Conservation (phyloP, 2,797 vertebrate species). For the Propithecus deckenii region DNA sequence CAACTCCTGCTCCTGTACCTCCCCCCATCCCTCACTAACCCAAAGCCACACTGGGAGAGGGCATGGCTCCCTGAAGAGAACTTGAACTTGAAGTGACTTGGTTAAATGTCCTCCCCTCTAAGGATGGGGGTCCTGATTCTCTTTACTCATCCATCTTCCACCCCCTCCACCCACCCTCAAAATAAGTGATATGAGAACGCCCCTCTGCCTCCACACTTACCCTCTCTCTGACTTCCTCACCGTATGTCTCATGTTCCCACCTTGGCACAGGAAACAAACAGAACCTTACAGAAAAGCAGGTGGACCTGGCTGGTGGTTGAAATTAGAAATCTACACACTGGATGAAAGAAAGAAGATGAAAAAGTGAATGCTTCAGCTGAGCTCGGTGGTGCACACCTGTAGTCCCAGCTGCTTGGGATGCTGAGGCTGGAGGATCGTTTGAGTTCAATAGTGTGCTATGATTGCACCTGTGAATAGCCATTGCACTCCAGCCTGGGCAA, state of each 20-base stretch:
- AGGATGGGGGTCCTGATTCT: background rate
- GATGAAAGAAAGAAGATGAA: background rate
- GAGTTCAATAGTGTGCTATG: background rate
- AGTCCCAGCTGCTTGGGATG: background rate
- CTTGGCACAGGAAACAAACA: background rate
- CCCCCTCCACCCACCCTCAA: background rate
- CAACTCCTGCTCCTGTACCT: background rate
- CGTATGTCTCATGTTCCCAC: fast-evolving
- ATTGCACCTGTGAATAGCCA: background rate
- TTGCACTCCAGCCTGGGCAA: background rate
- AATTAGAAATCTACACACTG: background rate
- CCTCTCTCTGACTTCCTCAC: background rate
- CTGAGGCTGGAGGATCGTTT: background rate
- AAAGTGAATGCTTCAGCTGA: background rate
- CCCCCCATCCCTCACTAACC: background rate
- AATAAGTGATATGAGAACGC: background rate
- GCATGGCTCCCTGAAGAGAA: background rate
- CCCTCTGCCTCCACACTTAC: background rate
- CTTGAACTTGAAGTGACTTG: background rate
- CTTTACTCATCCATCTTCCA: background rate
- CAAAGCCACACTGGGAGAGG: background rate
- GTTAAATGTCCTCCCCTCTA: background rate
- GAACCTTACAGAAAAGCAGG: background rate
- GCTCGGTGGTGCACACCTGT: background rate
- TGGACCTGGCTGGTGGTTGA: background rate